Evolutionary conservation across 2,888 invertebrate genomes (phyloP).

Genomic region (Eilema caniola): DNA sequence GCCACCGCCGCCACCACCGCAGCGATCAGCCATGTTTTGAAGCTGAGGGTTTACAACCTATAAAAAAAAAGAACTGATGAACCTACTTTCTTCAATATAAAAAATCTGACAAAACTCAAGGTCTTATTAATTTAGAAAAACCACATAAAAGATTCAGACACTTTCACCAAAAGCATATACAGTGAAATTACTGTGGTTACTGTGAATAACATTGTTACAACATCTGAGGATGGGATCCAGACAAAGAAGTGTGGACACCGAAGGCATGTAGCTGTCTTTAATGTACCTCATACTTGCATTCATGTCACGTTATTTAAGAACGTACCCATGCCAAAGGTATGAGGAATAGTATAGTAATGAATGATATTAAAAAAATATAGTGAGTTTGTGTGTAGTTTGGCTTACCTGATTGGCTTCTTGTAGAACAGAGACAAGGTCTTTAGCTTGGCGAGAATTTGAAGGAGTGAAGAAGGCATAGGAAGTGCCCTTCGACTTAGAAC

Average conservation of each 20-base stretch:
- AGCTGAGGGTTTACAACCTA: constrained; percentile 95
- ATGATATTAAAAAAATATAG: too few species aligned
- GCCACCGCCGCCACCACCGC: constrained; percentile 88
- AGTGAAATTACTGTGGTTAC: background rate
- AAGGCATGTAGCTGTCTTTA: constrained; percentile 90
- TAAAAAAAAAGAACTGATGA: constrained; percentile 41
- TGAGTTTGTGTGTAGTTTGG: constrained; percentile 22
- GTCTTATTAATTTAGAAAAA: too few species aligned
- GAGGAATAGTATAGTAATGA: constrained; percentile 87
- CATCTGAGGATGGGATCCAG: constrained; percentile 93
- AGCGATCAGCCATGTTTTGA: constrained; percentile 91
- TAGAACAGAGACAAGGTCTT: constrained; percentile 95
- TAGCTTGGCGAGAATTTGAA: constrained; percentile 94
- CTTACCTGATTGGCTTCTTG: constrained; percentile 95
- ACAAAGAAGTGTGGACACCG: constrained; percentile 92
- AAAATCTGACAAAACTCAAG: too few species aligned
- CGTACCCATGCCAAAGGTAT: constrained; percentile 93
- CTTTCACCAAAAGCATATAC: background rate
- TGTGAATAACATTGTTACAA: constrained; percentile 78
- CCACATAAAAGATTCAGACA: too few species aligned
- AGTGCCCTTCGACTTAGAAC: constrained; percentile 95
- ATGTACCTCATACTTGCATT: constrained; percentile 92
- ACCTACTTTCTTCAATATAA: too few species aligned
- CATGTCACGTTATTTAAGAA: constrained; percentile 89
- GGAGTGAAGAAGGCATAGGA: constrained; percentile 98